These are phyloP conservation scores for Rhinopomastus cyanomelas DNA, from an alignment of 2,113 vertebrate species.

Conservation along the genomic window DNA sequence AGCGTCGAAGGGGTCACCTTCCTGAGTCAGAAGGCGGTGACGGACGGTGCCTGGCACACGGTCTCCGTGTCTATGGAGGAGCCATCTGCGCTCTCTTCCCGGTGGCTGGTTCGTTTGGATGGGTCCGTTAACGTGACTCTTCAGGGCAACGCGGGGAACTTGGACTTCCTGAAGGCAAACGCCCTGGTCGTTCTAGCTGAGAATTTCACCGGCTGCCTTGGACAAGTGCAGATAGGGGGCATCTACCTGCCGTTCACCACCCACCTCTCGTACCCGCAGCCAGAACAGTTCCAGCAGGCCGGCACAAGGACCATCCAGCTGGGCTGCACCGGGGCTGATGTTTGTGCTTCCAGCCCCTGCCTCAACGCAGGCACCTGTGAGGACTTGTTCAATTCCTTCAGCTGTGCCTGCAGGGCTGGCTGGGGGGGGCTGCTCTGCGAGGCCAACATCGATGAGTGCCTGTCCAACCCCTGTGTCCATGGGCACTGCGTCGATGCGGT, in stretches of 20 bases:
- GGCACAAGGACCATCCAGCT: slow-evolving; percentile 17
- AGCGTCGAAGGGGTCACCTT: slow-evolving; percentile 76
- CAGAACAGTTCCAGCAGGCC: slow-evolving; percentile 72
- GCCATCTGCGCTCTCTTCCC: slow-evolving; percentile 48
- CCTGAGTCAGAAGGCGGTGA: slow-evolving; percentile 63
- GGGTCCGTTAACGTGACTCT: slow-evolving; percentile 59
- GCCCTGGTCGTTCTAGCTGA: slow-evolving; percentile 76
- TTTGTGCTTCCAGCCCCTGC: slow-evolving; percentile 85
- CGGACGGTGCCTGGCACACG: slow-evolving; percentile 88
- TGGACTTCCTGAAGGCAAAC: slow-evolving; percentile 83
- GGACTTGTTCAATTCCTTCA: slow-evolving; percentile 86
- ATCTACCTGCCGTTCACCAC: slow-evolving; percentile 82
- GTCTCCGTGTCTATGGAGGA: slow-evolving; percentile 78
- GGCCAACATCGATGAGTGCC: slow-evolving; percentile 80
- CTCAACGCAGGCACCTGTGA: slow-evolving; percentile 80
- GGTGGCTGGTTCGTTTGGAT: slow-evolving; percentile 83
- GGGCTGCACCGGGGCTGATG: slow-evolving; percentile 79
- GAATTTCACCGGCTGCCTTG: slow-evolving; percentile 90
- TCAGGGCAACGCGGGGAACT: slow-evolving; percentile 64
- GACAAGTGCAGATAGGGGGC: slow-evolving; percentile 83
- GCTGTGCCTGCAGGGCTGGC: slow-evolving; percentile 81
- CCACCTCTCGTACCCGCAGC: slow-evolving; percentile 57
- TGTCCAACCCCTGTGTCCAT: slow-evolving; percentile 77
- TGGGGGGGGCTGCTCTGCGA: slow-evolving; percentile 86
- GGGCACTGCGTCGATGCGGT: slow-evolving; percentile 81